These are phyloP conservation scores for Muntiacus muntjak DNA, from an alignment of 2,113 vertebrate genomes.

Conservation along the genomic window DNA sequence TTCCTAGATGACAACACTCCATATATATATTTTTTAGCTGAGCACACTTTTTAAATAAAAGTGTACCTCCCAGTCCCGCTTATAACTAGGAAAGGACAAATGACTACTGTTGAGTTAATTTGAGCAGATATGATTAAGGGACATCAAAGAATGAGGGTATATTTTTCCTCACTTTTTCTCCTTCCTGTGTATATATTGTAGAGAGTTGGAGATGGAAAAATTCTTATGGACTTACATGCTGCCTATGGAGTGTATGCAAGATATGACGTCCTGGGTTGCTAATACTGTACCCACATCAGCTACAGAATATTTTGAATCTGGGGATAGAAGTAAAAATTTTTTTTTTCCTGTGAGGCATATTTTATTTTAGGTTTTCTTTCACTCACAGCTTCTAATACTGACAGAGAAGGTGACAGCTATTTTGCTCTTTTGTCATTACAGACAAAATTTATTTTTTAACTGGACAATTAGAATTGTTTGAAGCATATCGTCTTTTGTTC, in stretches of 20 bases:
- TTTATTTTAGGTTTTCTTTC: slow-evolving; percentile 55
- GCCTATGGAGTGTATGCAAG: not conserved
- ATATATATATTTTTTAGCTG: not conserved
- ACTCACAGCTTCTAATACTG: slow-evolving; percentile 68
- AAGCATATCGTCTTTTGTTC: slow-evolving; percentile 47
- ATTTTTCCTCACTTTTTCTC: not conserved
- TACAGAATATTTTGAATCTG: not conserved
- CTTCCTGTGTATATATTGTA: not conserved
- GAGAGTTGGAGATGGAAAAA: not conserved
- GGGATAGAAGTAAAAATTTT: not conserved
- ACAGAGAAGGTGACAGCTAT: slow-evolving; percentile 23
- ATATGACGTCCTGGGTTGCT: not conserved
- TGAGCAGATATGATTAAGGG: not conserved
- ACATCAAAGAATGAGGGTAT: not conserved
- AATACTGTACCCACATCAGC: not conserved
- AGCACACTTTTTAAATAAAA: not conserved
- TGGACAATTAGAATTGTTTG: slow-evolving; percentile 40
- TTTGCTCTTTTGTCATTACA: slow-evolving; percentile 18
- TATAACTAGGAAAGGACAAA: not conserved
- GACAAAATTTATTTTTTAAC: slow-evolving; percentile 64
- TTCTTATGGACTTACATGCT: not conserved
- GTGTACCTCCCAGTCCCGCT: accelerated
- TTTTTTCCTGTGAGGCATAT: slow-evolving; percentile 28
- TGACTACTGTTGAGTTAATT: not conserved
- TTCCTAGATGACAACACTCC: not conserved